Conservation (phyloP, 37 sponge, comb jelly and placozoan genomes). For the Geodia barretti region DNA sequence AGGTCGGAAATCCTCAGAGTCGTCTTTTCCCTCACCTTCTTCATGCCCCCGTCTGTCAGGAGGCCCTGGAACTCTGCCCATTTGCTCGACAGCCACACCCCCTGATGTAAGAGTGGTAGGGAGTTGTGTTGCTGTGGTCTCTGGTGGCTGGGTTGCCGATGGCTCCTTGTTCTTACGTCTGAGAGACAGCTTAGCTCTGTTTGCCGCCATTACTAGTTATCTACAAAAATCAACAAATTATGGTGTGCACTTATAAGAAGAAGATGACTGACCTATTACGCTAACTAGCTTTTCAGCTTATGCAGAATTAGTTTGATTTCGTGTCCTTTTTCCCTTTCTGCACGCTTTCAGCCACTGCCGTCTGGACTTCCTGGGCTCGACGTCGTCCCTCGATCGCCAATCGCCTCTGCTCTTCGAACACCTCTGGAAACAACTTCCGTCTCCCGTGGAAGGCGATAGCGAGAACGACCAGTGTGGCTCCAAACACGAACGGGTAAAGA, state of each 20-base stretch:
- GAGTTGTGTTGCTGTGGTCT: neutral
- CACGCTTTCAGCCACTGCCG: constrained; percentile 44
- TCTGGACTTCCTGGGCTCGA: constrained; percentile 31
- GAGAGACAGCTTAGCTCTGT: constrained; percentile 11
- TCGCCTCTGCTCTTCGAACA: constrained; percentile 9
- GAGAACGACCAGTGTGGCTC: constrained; percentile 36
- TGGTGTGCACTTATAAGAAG: constrained; percentile 10
- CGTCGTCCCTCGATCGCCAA: constrained; percentile 18
- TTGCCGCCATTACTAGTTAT: neutral
- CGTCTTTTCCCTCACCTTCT: neutral
- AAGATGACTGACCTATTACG: no score
- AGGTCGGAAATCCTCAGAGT: constrained; percentile 12
- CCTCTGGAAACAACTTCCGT: constrained; percentile 32
- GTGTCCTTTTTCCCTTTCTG: constrained; percentile 19
- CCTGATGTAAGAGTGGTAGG: neutral
- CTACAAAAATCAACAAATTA: neutral
- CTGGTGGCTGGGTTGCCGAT: no score
- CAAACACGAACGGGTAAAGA: constrained; percentile 61
- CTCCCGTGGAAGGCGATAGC: constrained; percentile 41
- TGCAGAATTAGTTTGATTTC: neutral
- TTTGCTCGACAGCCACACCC: neutral
- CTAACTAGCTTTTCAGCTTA: no score
- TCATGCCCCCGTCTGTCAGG: neutral
- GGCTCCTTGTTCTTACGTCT: constrained; percentile 4
- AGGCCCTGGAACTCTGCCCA: neutral